Evolutionary conservation across 2,797 vertebrate species (phyloP).

Genomic region (Mormyrops attenuatus): DNA sequence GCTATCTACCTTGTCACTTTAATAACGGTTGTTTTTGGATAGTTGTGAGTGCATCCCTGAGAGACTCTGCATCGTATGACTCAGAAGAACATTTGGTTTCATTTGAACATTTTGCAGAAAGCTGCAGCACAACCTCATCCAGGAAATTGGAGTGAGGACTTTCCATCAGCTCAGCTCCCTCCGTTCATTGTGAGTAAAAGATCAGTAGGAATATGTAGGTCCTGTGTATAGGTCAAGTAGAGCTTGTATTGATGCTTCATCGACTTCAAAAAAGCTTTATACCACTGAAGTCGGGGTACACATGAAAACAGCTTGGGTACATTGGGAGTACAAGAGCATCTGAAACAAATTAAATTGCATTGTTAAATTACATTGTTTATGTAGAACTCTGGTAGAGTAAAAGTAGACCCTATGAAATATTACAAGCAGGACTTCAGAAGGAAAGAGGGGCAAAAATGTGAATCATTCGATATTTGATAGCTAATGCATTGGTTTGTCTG

Average conservation of each 20-base stretch:
- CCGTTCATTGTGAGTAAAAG: constrained; percentile 71
- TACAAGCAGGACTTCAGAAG: neutral
- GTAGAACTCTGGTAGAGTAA: neutral
- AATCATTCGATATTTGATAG: neutral
- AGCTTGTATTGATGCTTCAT: neutral
- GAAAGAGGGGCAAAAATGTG: neutral
- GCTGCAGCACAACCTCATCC: constrained; percentile 85
- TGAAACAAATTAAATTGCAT: neutral
- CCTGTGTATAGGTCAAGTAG: neutral
- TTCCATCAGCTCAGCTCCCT: constrained; percentile 80
- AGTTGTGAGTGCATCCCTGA: neutral
- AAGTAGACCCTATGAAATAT: neutral
- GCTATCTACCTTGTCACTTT: neutral
- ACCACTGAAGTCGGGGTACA: neutral
- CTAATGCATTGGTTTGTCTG: neutral
- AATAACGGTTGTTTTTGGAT: neutral
- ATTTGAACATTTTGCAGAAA: constrained; percentile 59
- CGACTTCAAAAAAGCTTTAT: neutral
- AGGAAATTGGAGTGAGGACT: constrained; percentile 73
- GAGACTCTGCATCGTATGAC: neutral
- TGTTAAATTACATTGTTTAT: neutral
- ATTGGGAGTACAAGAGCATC: neutral
- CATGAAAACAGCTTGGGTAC: neutral
- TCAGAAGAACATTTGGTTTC: neutral
- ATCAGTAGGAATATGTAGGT: neutral